phyloP scores from a whole-genome alignment of 2,797 vertebrate species.

The Sciurus vulgaris region DNA sequence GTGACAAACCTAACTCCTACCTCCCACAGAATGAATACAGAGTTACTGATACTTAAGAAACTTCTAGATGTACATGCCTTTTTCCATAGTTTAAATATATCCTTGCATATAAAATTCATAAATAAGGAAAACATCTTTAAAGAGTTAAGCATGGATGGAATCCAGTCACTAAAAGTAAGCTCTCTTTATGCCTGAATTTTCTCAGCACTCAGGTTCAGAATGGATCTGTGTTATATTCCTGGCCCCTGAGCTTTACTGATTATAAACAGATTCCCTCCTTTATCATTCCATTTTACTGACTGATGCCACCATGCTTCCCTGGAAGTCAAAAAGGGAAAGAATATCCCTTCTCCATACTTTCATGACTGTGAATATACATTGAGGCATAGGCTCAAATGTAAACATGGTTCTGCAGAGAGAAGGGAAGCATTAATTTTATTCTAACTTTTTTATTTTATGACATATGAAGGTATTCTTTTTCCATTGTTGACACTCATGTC shows the following conservation, averaged over 20 bases:
- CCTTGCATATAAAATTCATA: not conserved
- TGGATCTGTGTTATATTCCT: not conserved
- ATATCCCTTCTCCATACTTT: constrained; percentile 71
- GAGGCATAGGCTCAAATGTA: constrained; percentile 72
- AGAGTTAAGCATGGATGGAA: not conserved
- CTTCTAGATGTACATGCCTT: not conserved
- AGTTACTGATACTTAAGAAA: not conserved
- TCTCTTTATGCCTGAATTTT: not conserved
- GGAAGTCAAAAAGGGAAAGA: constrained; percentile 72
- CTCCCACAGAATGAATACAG: not conserved
- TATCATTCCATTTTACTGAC: constrained; percentile 30
- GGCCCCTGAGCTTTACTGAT: not conserved
- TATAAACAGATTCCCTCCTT: not conserved
- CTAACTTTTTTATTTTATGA: constrained; percentile 73
- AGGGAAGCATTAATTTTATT: constrained; percentile 79
- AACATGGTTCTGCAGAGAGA: constrained; percentile 77
- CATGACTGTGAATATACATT: not conserved
- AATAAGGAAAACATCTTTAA: constrained; percentile 36
- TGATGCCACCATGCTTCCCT: constrained; percentile 69
- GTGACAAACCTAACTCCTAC: not conserved
- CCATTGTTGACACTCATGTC: constrained; percentile 75
- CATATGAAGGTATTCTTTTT: constrained; percentile 72
- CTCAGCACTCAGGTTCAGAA: not conserved
- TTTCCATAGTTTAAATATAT: not conserved
- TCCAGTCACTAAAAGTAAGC: not conserved